Conservation (phyloP, 1,140 invertebrate species). For the Ceratitis capitata region DNA sequence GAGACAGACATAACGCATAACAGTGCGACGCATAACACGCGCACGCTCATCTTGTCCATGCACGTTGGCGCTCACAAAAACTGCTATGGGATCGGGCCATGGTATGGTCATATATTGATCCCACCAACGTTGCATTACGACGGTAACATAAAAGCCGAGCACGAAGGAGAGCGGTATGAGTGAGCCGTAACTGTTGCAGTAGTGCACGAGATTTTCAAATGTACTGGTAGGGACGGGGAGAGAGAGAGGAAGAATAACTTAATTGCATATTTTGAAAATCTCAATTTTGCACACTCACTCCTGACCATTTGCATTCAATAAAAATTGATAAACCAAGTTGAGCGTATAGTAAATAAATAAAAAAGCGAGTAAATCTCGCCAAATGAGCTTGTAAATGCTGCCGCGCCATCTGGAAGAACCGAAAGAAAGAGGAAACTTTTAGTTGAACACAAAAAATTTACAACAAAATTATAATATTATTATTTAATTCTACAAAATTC, state of each 20-base stretch:
- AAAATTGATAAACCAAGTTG: constrained; percentile 84
- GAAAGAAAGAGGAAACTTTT: not conserved
- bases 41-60: constrained; percentile 81
- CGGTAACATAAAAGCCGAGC: constrained; percentile 89
- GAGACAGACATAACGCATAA: constrained; percentile 84
- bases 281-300: constrained; percentile 70
- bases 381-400: constrained; percentile 95
- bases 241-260: not conserved
- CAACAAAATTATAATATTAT: constrained; percentile 40
- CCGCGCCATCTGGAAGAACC: constrained; percentile 80
- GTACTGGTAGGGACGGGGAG: constrained; percentile 61
- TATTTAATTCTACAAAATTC: constrained; percentile 41
- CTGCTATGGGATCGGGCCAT: constrained; percentile 84
- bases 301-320: constrained; percentile 77
- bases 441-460: constrained; percentile 68
- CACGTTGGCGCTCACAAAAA: constrained; percentile 72
- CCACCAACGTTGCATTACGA: constrained; percentile 95
- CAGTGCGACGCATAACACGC: constrained; percentile 85
- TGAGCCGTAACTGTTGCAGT: constrained; percentile 79
- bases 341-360: constrained; percentile 81
- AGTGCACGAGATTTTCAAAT: constrained; percentile 79
- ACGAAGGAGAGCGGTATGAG: constrained; percentile 89
- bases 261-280: not conserved
- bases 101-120: constrained; percentile 82
- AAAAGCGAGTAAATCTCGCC: constrained; percentile 89